Conservation (phyloP, 2,888 invertebrate species). For the Lochmaea capreae region DNA sequence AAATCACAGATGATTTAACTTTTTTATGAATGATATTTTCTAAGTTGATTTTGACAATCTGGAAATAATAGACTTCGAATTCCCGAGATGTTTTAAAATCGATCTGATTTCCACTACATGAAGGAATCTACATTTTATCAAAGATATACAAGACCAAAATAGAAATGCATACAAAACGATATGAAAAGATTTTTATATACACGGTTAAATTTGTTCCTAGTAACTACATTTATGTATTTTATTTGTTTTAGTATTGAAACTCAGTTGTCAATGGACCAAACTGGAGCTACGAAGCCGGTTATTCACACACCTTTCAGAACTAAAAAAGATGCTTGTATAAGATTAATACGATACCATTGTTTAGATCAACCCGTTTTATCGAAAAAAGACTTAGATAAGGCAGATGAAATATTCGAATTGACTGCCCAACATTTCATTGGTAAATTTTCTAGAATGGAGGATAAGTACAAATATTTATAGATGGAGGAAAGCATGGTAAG, state of each 20-base stretch:
- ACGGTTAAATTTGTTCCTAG: too few relatives aligned
- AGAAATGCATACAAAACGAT: too few relatives aligned
- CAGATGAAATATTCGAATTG: constrained; percentile 77
- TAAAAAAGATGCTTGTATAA: constrained; percentile 80
- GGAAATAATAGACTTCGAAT: too few relatives aligned
- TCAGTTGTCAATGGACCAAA: constrained; percentile 80
- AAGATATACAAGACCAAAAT: too few relatives aligned
- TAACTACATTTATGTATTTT: too few relatives aligned
- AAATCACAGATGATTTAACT: too few relatives aligned
- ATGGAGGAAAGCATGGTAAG: constrained; percentile 84
- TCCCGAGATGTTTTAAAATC: too few relatives aligned
- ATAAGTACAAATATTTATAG: constrained; percentile 79
- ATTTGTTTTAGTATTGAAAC: constrained; percentile 73
- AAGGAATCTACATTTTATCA: too few relatives aligned
- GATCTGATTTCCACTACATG: too few relatives aligned
- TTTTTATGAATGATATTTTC: too few relatives aligned
- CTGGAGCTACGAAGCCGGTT: constrained; percentile 79
- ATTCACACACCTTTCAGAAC: constrained; percentile 77
- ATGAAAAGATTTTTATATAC: too few relatives aligned
- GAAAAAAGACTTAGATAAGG: constrained; percentile 74
- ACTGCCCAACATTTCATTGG: constrained; percentile 76
- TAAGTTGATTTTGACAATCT: too few relatives aligned
- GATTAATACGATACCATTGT: constrained; percentile 82
- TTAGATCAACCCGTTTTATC: constrained; percentile 75
- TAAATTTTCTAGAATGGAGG: constrained; percentile 77